Percentiles rank a stretch among this genome's conserved stretches.
Evolutionary conservation across 1,140 invertebrate genomes (phyloP).

Genomic region (Coenobita brevimanus): DNA sequence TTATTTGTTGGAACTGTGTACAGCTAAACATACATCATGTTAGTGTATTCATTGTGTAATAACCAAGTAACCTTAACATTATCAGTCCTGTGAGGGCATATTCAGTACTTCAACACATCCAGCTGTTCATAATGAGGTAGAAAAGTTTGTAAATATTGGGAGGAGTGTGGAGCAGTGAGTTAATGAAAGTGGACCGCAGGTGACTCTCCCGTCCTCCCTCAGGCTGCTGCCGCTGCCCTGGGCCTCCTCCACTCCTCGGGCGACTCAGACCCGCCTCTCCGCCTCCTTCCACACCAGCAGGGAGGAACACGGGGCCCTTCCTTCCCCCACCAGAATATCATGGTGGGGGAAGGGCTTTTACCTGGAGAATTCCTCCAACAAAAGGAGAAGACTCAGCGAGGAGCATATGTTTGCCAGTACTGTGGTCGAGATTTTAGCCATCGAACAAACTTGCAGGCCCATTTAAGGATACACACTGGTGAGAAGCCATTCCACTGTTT

Average conservation of each 20-base stretch:
- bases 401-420: slow-evolving; percentile 46
- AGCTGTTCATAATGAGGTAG: not conserved
- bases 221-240: slow-evolving; percentile 60
- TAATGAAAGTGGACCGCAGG: slow-evolving; percentile 38
- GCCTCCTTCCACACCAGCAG: slow-evolving; percentile 46
- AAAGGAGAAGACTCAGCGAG: slow-evolving; percentile 46
- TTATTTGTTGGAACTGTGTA: too few relatives aligned
- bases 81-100: too few relatives aligned
- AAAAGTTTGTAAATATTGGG: not conserved
- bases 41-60: too few relatives aligned
- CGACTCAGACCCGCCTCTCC: slow-evolving; percentile 41
- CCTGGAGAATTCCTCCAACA: slow-evolving; percentile 45
- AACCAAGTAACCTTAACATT: too few relatives aligned
- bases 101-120: too few relatives aligned
- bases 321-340: slow-evolving; percentile 36
- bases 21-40: too few relatives aligned
- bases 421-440: slow-evolving; percentile 57
- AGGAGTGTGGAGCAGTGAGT: slow-evolving; percentile 31
- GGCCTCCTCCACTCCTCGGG: slow-evolving; percentile 53
- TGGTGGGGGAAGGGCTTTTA: slow-evolving; percentile 43
- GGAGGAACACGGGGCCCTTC: slow-evolving; percentile 18
- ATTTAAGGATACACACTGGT: slow-evolving; percentile 55
- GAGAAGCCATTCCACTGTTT: slow-evolving; percentile 65
- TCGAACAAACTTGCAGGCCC: slow-evolving; percentile 56
- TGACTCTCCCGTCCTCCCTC: slow-evolving; percentile 65